Evolutionary conservation across 2,888 invertebrate genomes (phyloP).

Genomic region (Sisyra nigra): DNA sequence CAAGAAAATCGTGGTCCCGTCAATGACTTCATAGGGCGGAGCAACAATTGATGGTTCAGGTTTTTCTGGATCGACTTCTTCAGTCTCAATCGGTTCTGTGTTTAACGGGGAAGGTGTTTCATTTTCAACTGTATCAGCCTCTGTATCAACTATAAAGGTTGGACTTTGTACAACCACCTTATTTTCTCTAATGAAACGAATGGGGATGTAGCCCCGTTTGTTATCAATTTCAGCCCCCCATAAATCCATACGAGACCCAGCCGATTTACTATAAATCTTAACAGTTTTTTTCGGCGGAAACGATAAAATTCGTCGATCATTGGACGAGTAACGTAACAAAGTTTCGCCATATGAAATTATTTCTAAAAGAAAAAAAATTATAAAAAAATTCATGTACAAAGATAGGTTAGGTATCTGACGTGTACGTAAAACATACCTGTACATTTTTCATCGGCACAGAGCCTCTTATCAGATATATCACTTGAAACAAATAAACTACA

Average conservation of each 20-base stretch:
- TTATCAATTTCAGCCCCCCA: conserved; percentile 58
- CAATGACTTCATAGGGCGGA: conserved; percentile 33
- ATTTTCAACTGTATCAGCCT: conserved; percentile 10
- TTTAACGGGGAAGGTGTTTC: conserved; percentile 6
- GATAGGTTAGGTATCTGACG: conserved; percentile 20
- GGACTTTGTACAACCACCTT: conserved; percentile 23
- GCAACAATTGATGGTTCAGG: conserved; percentile 18
- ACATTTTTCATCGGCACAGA: conserved; percentile 55
- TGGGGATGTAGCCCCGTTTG: conserved; percentile 48
- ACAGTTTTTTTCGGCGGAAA: conserved; percentile 40
- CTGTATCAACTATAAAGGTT: conserved; percentile 1
- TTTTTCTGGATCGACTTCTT: conserved; percentile 10
- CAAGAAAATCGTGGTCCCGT: conserved; percentile 46
- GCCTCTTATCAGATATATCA: conserved; percentile 46
- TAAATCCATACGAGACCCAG: conserved; percentile 38
- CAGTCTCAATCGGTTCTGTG: not conserved
- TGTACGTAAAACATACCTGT: conserved; percentile 36
- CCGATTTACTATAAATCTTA: conserved; percentile 52
- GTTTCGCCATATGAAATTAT: conserved; percentile 47
- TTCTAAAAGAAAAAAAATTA: conserved; percentile 30
- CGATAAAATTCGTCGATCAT: conserved; percentile 38
- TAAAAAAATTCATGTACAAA: conserved; percentile 11
- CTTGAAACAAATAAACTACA: not conserved
- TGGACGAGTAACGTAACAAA: conserved; percentile 35
- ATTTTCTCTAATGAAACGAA: conserved; percentile 39